These are phyloP conservation scores for Lacerta viridis DNA, from an alignment of 2,797 vertebrate genomes.

Conservation along the genomic window DNA sequence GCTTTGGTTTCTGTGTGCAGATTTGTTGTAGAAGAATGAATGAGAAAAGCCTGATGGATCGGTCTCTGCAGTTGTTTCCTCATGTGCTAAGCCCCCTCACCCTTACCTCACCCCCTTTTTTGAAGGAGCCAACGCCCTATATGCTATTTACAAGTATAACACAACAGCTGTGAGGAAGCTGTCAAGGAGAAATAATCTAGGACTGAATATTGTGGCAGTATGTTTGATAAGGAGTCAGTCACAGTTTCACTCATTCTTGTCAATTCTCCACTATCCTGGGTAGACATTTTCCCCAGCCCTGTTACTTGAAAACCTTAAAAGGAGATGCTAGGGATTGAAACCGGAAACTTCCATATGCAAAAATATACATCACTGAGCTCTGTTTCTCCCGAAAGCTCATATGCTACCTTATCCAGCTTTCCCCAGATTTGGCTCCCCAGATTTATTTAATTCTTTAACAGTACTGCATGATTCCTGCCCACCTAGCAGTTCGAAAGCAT, in stretches of 20 bases:
- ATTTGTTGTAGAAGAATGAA: not conserved
- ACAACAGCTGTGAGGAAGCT: too few relatives aligned
- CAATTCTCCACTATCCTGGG: not conserved
- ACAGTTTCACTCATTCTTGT: not conserved
- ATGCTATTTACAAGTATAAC: not conserved
- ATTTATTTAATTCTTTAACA: not conserved
- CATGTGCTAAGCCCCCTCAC: not conserved
- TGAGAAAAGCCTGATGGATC: not conserved
- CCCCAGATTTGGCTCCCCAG: not conserved
- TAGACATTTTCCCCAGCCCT: not conserved
- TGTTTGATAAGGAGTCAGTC: too few relatives aligned
- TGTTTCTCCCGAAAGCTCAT: not conserved
- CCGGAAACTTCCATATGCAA: too few relatives aligned
- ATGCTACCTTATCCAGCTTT: not conserved
- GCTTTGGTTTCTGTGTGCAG: not conserved
- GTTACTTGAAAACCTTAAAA: not conserved
- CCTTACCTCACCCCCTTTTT: too few relatives aligned
- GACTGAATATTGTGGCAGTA: too few relatives aligned
- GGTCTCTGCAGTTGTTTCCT: not conserved
- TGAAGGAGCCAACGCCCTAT: not conserved
- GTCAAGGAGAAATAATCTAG: not conserved
- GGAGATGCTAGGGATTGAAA: not conserved
- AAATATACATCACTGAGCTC: not conserved
- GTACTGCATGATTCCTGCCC: too few relatives aligned
- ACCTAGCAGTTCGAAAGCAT: too few relatives aligned